Base-by-base conservation (phyloP, 1,140 invertebrate species). In the Macrocentrus cingulum region DNA sequence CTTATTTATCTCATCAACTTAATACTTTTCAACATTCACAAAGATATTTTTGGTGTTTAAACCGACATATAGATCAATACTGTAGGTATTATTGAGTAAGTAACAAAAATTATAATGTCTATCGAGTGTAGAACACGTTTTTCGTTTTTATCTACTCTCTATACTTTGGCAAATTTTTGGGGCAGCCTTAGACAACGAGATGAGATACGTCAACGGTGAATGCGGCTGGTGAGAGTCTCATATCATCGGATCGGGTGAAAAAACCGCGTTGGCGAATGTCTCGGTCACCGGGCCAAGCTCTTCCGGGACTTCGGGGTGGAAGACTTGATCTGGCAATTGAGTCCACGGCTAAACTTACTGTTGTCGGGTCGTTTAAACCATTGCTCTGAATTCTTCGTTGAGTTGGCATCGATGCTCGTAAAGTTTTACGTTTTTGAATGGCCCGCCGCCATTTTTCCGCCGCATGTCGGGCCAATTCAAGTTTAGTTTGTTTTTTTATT, bases 361-460 rank as follows among this genome's bases (percentile, higher is more conserved):
- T 89, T 3, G 83, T 81, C 1, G 87, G 82, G 68, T 91, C 90
- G 60, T 90, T 90, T 13, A 91, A 84, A 5, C 91, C 88, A 68
- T 92, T 93, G 2, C 90, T 87, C 69, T 91, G 90, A 32, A 90
- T 85, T 39, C 90, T 84, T 62, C 90, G 86, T 60, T 90, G 85
- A 45, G 86, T 85, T 65, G 89, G 82, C 63, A 90, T 82, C 6
- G 88, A 87, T 9, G 88, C 88, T 61, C 90, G 82, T 57, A 93
- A 76, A 0, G 87, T 89, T 73, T 92, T 93, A 0, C 91, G 84
- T 82, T 93, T 93, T 91, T 97, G 93, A 66, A 98, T 91, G 62
- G 90, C 89, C 48, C 93, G 90, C 67, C 95, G 85, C 96, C 96
- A 99, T 74, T 95, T 92, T 77, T 97, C 94, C 37, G 92, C 93